These are phyloP conservation scores for Mola mola DNA, from an alignment of 2,113 vertebrate genomes.

Conservation along the genomic window DNA sequence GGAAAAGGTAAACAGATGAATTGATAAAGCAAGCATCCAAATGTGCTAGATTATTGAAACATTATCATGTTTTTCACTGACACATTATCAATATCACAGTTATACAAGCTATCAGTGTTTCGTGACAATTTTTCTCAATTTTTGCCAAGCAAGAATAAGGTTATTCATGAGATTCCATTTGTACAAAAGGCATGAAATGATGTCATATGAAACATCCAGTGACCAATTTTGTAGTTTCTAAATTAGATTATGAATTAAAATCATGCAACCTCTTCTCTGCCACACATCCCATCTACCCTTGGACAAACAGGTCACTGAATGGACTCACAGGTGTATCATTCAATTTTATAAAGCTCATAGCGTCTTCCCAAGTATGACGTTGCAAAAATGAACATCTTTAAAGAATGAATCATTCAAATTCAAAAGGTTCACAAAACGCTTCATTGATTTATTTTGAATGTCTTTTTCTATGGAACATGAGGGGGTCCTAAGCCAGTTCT, in stretches of 20 bases:
- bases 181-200: too few species aligned
- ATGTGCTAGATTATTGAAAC: too few species aligned
- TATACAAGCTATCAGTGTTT: too few species aligned
- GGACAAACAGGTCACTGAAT: conserved; percentile 45
- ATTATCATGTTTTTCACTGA: too few species aligned
- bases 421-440: conserved; percentile 12
- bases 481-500: not conserved
- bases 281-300: conserved; percentile 11
- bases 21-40: too few species aligned
- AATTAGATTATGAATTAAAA: conserved; percentile 26
- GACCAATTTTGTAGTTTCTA: not conserved
- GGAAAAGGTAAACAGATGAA: too few species aligned
- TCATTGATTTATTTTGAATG: conserved; percentile 4
- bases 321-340: conserved; percentile 5
- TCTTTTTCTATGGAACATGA: not conserved
- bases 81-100: too few species aligned
- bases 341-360: conserved; percentile 28
- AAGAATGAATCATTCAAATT: conserved; percentile 43
- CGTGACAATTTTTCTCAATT: too few species aligned
- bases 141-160: too few species aligned
- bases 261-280: conserved; percentile 12
- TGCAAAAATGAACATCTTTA: conserved; percentile 52
- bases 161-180: too few species aligned
- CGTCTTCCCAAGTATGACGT: conserved; percentile 52
- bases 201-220: not conserved